These are phyloP conservation scores for Cydia splendana DNA, from an alignment of 1,140 invertebrate genomes.

Conservation along the genomic window DNA sequence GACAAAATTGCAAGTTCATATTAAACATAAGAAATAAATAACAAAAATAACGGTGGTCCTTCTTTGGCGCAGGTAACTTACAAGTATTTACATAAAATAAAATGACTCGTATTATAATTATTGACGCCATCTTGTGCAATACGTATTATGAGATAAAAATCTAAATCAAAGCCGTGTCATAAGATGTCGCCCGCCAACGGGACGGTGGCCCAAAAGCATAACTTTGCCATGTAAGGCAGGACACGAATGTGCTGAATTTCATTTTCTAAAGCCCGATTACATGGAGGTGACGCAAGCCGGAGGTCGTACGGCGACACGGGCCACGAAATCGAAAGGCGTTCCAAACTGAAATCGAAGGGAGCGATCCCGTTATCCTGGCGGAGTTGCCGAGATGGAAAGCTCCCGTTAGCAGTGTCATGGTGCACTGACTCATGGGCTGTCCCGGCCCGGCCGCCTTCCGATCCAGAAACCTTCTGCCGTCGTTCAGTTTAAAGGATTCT, in stretches of 20 bases:
- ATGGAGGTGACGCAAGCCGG: constrained; percentile 64
- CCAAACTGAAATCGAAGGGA: constrained; percentile 76
- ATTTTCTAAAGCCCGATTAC: constrained; percentile 78
- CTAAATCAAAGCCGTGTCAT: background rate
- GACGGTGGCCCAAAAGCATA: constrained; percentile 58
- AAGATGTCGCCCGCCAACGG: constrained; percentile 41
- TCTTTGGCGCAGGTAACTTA: too few relatives aligned
- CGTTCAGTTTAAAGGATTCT: too few relatives aligned
- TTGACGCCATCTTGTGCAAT: background rate
- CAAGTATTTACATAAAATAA: too few relatives aligned
- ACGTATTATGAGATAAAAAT: background rate
- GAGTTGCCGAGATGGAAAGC: constrained; percentile 68
- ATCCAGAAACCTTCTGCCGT: background rate
- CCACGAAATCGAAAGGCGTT: constrained; percentile 74
- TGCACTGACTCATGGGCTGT: constrained; percentile 28
- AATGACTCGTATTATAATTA: too few relatives aligned
- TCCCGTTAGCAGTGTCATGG: constrained; percentile 59
- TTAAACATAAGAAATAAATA: too few relatives aligned
- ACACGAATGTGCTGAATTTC: constrained; percentile 72
- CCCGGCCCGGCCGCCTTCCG: background rate
- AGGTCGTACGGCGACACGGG: constrained; percentile 67
- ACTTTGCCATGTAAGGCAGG: constrained; percentile 68
- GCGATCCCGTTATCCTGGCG: constrained; percentile 69
- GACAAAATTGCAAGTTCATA: too few relatives aligned
- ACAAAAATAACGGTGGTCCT: too few relatives aligned